A percentile compares a stretch with the other conserved stretches of the same genome.
phyloP scores from a whole-genome alignment of 2,888 invertebrate genomes.

The Eremobia ochroleuca region DNA sequence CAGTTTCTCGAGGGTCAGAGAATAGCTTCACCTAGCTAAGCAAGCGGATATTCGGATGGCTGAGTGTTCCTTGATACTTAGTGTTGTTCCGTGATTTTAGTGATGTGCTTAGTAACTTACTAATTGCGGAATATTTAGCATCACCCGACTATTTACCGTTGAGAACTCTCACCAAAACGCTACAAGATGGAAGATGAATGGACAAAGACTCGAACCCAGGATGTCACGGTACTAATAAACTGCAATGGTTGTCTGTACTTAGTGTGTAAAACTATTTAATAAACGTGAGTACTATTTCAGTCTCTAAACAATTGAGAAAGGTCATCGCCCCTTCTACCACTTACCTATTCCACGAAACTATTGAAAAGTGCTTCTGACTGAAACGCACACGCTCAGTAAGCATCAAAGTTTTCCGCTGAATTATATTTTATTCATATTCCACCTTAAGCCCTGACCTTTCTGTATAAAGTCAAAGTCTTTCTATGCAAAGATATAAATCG shows the following conservation, averaged over 20 bases:
- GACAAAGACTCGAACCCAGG: background rate
- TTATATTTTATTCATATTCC: constrained; percentile 22
- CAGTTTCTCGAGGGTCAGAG: too few species aligned
- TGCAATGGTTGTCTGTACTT: background rate
- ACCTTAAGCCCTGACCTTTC: background rate
- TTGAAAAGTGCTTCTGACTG: constrained; percentile 18
- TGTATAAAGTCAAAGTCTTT: background rate
- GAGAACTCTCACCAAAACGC: too few species aligned
- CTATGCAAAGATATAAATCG: background rate
- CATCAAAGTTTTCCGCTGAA: background rate
- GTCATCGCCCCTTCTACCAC: background rate
- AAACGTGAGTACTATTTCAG: background rate
- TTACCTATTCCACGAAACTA: background rate
- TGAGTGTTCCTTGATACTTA: too few species aligned
- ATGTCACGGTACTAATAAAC: background rate
- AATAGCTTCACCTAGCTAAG: too few species aligned
- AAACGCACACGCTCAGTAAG: background rate
- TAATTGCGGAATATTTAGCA: too few species aligned
- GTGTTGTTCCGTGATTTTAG: too few species aligned
- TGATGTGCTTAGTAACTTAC: too few species aligned
- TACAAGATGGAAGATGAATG: background rate
- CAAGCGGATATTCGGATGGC: too few species aligned
- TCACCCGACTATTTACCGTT: too few species aligned
- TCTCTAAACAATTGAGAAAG: background rate
- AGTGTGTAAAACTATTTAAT: background rate